Evolutionary conservation across 2,888 invertebrate species (phyloP).

Genomic region (Drosophila tripunctata): DNA sequence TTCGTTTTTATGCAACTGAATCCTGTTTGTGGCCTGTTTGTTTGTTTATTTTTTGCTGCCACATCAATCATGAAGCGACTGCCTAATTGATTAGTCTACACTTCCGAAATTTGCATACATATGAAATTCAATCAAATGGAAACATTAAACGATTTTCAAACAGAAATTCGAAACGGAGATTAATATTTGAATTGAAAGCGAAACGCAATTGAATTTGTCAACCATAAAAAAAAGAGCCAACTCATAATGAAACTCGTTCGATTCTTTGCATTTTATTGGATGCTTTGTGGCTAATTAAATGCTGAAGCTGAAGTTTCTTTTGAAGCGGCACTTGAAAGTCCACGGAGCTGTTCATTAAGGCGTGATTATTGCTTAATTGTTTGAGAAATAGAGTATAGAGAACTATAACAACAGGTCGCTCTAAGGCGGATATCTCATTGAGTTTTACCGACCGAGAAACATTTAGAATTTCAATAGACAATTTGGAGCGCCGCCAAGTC

Average conservation of each 20-base stretch:
- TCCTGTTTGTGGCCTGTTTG: slow-evolving; percentile 17
- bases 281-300: slow-evolving; percentile 71
- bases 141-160: slow-evolving; percentile 26
- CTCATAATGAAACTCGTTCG: slow-evolving; percentile 42
- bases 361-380: slow-evolving; percentile 78
- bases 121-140: slow-evolving; percentile 20
- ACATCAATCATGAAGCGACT: slow-evolving; percentile 62
- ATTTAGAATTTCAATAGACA: slow-evolving; percentile 55
- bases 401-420: slow-evolving; percentile 41
- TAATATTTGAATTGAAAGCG: slow-evolving; percentile 22
- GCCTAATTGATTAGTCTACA: slow-evolving; percentile 52
- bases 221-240: slow-evolving; percentile 12
- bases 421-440: slow-evolving; percentile 68
- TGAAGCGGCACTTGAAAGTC: slow-evolving; percentile 73
- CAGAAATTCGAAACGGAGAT: slow-evolving; percentile 5
- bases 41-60: slow-evolving; percentile 7
- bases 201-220: slow-evolving; percentile 33
- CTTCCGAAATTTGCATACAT: slow-evolving; percentile 67
- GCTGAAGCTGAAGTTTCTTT: slow-evolving; percentile 29
- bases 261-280: slow-evolving; percentile 16
- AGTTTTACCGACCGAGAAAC: slow-evolving; percentile 39
- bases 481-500: slow-evolving; percentile 41
- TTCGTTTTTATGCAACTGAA: slow-evolving; percentile 48
- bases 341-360: slow-evolving; percentile 63
- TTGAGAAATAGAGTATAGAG: no score